Percentiles rank a stretch among this genome's conserved stretches.
These are phyloP conservation scores for Taphrorychus bicolor DNA, from an alignment of 2,888 invertebrate species.

Conservation along the genomic window DNA sequence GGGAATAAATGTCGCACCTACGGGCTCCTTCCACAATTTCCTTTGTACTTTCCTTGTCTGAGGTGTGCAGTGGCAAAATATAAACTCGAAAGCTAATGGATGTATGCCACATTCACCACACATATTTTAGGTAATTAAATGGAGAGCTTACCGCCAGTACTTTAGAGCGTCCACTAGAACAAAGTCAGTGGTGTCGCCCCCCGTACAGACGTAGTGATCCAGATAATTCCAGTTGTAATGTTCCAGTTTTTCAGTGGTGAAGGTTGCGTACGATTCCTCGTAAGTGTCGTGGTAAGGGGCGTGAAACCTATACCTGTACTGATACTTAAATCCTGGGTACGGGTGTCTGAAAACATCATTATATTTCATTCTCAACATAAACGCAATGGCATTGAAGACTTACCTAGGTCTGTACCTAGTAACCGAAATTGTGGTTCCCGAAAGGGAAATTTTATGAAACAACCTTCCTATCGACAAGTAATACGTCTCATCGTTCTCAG, in stretches of 20 bases:
- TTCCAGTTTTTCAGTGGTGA: constrained; percentile 93
- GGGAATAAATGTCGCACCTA: constrained; percentile 86
- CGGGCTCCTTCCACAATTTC: constrained; percentile 77
- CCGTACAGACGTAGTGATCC: constrained; percentile 95
- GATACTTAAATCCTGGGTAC: constrained; percentile 90
- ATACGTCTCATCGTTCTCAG: constrained; percentile 72
- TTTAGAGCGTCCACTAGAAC: constrained; percentile 80
- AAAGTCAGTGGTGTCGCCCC: constrained; percentile 90
- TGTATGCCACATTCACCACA: background rate
- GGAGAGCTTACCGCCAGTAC: constrained; percentile 57
- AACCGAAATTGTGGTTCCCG: constrained; percentile 90
- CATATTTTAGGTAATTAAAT: background rate
- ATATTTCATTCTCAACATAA: too few species aligned
- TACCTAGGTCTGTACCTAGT: constrained; percentile 94
- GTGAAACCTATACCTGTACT: constrained; percentile 91
- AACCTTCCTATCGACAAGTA: constrained; percentile 92
- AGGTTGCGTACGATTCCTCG: constrained; percentile 93
- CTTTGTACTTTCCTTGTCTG: constrained; percentile 68
- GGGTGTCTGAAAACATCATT: constrained; percentile 89
- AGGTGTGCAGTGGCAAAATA: constrained; percentile 81
- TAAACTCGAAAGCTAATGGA: constrained; percentile 81
- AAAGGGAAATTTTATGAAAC: constrained; percentile 89
- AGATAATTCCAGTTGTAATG: constrained; percentile 98
- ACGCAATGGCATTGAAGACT: constrained; percentile 29
- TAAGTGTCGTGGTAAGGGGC: constrained; percentile 92